Conservation (phyloP, 2,888 invertebrate genomes). For the Morpho helenor region DNA sequence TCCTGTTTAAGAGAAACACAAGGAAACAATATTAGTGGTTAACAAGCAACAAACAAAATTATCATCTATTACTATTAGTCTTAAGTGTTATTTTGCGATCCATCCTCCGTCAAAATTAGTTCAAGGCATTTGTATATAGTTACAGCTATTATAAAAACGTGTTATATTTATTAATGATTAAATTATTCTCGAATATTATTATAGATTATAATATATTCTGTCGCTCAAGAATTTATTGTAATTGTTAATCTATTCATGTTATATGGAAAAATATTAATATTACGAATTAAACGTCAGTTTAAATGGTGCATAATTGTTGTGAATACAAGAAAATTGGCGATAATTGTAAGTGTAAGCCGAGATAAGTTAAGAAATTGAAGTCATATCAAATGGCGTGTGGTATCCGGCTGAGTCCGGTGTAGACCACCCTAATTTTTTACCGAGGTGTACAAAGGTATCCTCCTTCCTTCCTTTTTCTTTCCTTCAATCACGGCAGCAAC, state of each 20-base stretch:
- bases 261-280: neutral
- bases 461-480: too few relatives aligned
- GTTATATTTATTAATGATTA: conserved; percentile 4
- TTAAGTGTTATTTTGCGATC: conserved; percentile 15
- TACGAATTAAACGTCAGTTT: too few relatives aligned
- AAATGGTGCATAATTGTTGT: too few relatives aligned
- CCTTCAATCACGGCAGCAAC: too few relatives aligned
- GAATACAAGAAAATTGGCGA: too few relatives aligned
- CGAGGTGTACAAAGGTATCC: too few relatives aligned
- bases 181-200: neutral
- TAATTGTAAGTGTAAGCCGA: too few relatives aligned
- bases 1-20: conserved; percentile 16
- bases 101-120: conserved; percentile 16
- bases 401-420: too few relatives aligned
- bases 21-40: conserved; percentile 4
- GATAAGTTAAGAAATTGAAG: too few relatives aligned
- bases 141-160: conserved; percentile 7
- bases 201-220: conserved; percentile 4
- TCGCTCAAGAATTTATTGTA: conserved; percentile 8
- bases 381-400: too few relatives aligned
- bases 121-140: conserved; percentile 9
- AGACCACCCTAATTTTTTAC: too few relatives aligned
- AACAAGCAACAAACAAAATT: conserved; percentile 10
- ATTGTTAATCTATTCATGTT: conserved; percentile 13
- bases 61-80: neutral